These are phyloP conservation scores for Alauda arvensis DNA, from an alignment of 2,797 vertebrate genomes.

Conservation along the genomic window DNA sequence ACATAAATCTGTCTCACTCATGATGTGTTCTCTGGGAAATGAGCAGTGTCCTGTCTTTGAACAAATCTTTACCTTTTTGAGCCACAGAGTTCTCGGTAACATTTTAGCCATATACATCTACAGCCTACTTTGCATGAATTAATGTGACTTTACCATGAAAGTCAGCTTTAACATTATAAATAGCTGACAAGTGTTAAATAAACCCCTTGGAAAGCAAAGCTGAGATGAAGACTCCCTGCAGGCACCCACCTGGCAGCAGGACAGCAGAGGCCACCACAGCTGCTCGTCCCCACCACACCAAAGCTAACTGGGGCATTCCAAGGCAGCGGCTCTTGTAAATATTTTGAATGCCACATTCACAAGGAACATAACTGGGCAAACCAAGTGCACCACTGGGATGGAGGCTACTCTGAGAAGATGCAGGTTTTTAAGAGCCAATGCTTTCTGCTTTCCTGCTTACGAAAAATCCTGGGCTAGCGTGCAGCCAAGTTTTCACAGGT, in stretches of 20 bases:
- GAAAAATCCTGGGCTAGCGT: not conserved
- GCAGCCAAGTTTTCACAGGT: not conserved
- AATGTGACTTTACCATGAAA: not conserved
- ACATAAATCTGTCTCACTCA: not conserved
- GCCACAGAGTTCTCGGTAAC: not conserved
- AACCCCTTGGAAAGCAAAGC: not conserved
- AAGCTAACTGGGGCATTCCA: not conserved
- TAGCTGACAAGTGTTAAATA: not conserved
- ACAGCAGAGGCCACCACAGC: not conserved
- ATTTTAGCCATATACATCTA: not conserved
- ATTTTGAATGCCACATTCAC: not conserved
- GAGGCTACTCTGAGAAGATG: not conserved
- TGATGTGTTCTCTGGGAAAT: not conserved
- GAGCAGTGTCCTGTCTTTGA: not conserved
- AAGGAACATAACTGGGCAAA: not conserved
- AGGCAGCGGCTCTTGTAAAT: not conserved
- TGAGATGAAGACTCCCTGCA: not conserved
- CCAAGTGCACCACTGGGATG: rapidly evolving
- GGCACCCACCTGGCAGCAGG: not conserved
- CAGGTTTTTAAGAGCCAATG: not conserved
- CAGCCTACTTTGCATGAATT: not conserved
- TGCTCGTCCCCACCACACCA: not conserved
- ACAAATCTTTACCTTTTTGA: not conserved
- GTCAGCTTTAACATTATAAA: not conserved
- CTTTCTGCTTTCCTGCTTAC: not conserved